Conservation (phyloP, 2,888 invertebrate species). For the Tenthredo notha region DNA sequence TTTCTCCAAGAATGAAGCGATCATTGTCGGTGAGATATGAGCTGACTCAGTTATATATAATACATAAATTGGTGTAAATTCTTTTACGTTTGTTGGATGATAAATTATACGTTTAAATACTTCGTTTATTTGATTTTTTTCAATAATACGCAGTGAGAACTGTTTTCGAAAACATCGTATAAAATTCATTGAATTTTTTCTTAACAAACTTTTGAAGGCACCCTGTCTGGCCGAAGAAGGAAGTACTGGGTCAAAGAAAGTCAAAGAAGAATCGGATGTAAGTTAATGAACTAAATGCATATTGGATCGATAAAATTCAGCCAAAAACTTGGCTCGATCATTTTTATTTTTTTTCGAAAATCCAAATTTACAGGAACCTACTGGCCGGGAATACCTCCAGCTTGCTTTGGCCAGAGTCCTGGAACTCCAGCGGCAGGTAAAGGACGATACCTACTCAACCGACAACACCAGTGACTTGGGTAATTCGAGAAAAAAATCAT, state of each 20-base stretch:
- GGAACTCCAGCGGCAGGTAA: constrained; percentile 72
- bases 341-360: not conserved
- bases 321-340: not conserved
- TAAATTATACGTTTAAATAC: not conserved
- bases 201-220: constrained; percentile 62
- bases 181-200: not conserved
- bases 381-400: constrained; percentile 72
- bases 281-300: constrained; percentile 1
- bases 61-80: not conserved
- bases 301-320: not conserved
- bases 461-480: constrained; percentile 68
- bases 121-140: not conserved
- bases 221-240: constrained; percentile 67
- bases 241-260: constrained; percentile 62
- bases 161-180: not conserved
- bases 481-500: constrained; percentile 58
- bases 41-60: not conserved
- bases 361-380: constrained; percentile 63
- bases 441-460: constrained; percentile 67
- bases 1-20: constrained; percentile 69
- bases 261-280: constrained; percentile 56
- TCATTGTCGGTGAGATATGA: constrained; percentile 71
- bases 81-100: not conserved
- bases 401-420: constrained; percentile 70
- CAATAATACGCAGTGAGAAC: not conserved